Conservation (phyloP, 2,888 invertebrate species). For the Cheilosia grossa region DNA sequence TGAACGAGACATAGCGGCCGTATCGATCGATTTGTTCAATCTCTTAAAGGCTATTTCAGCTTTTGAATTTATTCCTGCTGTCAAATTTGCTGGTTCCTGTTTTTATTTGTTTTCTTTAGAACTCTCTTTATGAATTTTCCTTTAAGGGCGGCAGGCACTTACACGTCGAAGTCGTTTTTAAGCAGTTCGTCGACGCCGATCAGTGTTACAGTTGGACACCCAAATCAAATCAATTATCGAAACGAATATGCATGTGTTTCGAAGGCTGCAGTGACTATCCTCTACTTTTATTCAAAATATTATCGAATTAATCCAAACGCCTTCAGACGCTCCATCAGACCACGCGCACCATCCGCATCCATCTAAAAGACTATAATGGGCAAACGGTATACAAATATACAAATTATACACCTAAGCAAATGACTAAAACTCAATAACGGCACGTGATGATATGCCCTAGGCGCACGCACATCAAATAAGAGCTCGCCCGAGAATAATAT, state of each 20-base stretch:
- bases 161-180: no score
- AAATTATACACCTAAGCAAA: constrained; percentile 53
- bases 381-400: constrained; percentile 1
- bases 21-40: no score
- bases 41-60: no score
- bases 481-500: constrained; percentile 6
- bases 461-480: constrained; percentile 35
- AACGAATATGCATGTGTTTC: neutral
- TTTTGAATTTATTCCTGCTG: no score
- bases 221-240: constrained; percentile 1
- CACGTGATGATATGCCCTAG: constrained; percentile 45
- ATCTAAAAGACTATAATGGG: constrained; percentile 40
- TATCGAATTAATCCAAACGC: constrained; percentile 10
- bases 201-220: no score
- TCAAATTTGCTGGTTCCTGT: no score
- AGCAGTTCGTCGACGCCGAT: no score
- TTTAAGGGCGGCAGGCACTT: no score
- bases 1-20: no score
- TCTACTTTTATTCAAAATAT: neutral
- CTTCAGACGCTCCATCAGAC: constrained; percentile 18
- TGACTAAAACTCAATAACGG: constrained; percentile 51
- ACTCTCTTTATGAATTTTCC: no score
- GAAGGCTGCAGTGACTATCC: neutral
- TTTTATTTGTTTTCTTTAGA: no score
- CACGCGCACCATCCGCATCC: constrained; percentile 29